phyloP scores from a whole-genome alignment of 2,888 invertebrate genomes.

The Microctonus hyperodae region DNA sequence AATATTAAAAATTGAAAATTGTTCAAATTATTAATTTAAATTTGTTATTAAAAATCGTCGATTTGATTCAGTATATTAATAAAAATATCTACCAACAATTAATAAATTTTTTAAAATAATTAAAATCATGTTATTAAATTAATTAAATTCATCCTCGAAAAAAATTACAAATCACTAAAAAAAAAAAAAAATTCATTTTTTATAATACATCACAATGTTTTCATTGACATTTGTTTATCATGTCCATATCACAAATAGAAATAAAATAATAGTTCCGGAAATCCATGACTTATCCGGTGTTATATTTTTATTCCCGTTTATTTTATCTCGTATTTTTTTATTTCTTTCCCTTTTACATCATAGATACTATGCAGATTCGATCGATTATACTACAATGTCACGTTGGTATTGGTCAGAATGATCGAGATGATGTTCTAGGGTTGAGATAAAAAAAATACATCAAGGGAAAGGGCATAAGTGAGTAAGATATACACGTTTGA shows the following conservation, averaged over 20 bases:
- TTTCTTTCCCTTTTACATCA: background rate
- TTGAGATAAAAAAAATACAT: slow-evolving; percentile 30
- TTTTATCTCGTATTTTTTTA: slow-evolving; percentile 6
- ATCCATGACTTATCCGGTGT: slow-evolving; percentile 16
- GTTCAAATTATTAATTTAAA: no score
- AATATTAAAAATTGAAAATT: no score
- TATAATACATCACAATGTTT: slow-evolving; percentile 8
- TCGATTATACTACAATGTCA: slow-evolving; percentile 40
- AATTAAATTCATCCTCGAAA: slow-evolving; percentile 2
- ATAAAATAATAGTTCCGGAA: slow-evolving; percentile 29
- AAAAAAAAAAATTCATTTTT: slow-evolving; percentile 24
- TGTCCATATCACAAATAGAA: slow-evolving; percentile 6
- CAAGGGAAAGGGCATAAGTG: slow-evolving; percentile 25
- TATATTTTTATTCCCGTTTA: background rate
- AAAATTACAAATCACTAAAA: slow-evolving; percentile 15
- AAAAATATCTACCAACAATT: no score
- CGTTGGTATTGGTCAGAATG: slow-evolving; percentile 41
- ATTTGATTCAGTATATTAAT: no score
- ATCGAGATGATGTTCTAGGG: slow-evolving; percentile 41
- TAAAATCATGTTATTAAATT: no score
- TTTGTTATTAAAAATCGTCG: no score
- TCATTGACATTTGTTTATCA: background rate
- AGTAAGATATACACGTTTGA: background rate
- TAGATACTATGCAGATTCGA: slow-evolving; percentile 46
- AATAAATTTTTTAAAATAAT: no score